Conservation (phyloP, 2,113 vertebrate species). For the Vanacampus margaritifer region DNA sequence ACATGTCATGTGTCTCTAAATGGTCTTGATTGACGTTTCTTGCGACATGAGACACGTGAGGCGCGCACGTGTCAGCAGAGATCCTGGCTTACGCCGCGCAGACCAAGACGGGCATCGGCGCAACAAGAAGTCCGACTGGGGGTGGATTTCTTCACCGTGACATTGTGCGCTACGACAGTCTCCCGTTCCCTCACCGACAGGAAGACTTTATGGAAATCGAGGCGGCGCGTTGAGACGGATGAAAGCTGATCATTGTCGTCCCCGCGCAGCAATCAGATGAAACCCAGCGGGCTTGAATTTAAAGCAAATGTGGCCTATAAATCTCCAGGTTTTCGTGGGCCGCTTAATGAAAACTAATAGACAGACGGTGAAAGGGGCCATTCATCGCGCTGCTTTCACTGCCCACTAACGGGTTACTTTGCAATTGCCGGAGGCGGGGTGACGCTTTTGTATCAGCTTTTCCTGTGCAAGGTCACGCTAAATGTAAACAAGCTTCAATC, state of each 20-base stretch:
- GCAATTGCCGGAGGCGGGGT: conserved; percentile 25
- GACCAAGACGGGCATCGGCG: conserved; percentile 43
- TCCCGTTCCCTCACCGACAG: conserved; percentile 48
- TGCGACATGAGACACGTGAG: conserved; percentile 48
- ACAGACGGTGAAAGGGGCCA: conserved; percentile 60
- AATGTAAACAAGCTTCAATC: conserved; percentile 51
- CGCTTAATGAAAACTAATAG: conserved; percentile 77
- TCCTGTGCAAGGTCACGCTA: conserved; percentile 32
- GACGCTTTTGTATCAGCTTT: conserved; percentile 41
- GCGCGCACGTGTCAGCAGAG: conserved; percentile 53
- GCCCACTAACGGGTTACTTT: conserved; percentile 47
- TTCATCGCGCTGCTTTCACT: conserved; percentile 65
- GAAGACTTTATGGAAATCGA: conserved; percentile 69
- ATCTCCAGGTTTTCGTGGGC: conserved; percentile 65
- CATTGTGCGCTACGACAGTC: conserved; percentile 61
- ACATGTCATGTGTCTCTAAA: conserved; percentile 24
- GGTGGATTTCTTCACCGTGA: conserved; percentile 53
- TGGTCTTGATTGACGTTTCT: conserved; percentile 43
- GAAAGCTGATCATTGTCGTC: conserved; percentile 66
- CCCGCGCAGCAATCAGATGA: conserved; percentile 63
- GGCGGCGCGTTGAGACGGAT: conserved; percentile 51
- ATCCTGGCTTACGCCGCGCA: conserved; percentile 42
- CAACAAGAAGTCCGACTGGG: conserved; percentile 49
- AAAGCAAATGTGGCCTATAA: conserved; percentile 73
- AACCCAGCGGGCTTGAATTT: conserved; percentile 69